Base-by-base conservation (phyloP, 2,888 invertebrate genomes). In the Abrostola triplasia region DNA sequence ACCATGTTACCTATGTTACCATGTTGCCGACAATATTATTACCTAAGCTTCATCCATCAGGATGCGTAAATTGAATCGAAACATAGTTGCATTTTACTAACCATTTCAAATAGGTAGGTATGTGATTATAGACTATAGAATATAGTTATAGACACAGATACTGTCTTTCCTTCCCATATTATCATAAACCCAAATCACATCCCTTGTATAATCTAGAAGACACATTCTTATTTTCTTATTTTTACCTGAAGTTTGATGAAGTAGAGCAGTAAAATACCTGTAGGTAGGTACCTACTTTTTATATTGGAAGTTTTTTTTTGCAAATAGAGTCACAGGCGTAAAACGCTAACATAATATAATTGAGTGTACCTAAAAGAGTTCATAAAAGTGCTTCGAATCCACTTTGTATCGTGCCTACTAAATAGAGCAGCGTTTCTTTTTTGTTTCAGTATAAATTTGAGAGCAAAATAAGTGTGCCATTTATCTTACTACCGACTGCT, bases 321-420 rank as follows among this genome's bases (percentile, higher is more conserved):
- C 40, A 9, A 9, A 11, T 9, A 9, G 2, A 40, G 40, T 40
- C 40, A 11, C 10, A 40, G 40, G 11, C 11, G 11, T 11, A 40
- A 4, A 11, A 5, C 5, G 40, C 40, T 40, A 40, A 10, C 10
- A 40, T 40, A 40, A 40, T 40, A 40, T 76, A 76, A 77, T 76
- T 79, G 69, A 73, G 63, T 76, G 49, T 70, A 37, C 65, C 72
- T 40, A 36, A 66, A 65, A 72, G 66, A 71, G 72, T 59, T 76
- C 8, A 56, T 44, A 50, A 59, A 70, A 70, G 72, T 63, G 63
- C 77, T 69, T 69, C 73, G 77, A 79, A 79, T 74, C 60, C 58
- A 62, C 64, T 65, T 58, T 48, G 12, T 37, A 13, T 71, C 57
- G 51, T 64, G 61, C 59, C 38, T 38, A 64, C 53, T 55, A 67